Base-by-base conservation (phyloP, 2,113 vertebrate species). In the Glareola pratincola region DNA sequence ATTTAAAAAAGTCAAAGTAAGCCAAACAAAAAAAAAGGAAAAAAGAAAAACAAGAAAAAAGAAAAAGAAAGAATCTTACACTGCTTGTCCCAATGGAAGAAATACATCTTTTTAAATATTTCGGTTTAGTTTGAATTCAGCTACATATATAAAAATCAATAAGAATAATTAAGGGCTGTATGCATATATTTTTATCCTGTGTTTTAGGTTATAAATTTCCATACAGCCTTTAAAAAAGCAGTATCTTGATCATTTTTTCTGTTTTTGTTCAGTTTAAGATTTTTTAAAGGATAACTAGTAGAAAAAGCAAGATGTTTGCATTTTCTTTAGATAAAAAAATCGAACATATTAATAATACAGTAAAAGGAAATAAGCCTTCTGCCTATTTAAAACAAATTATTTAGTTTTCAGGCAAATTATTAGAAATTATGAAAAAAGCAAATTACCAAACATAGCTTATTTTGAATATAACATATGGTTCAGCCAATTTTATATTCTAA, bases 201-300 rank as follows among this genome's bases (percentile, higher is more conserved):
- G 10, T 56, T 91, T 77, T 37, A 66, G 11, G 36, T 72, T 78
- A 60, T 18, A 87, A 39, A 63, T 39, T 48, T 63, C 22, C 48
- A 73, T 13, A 22, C 1, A 59, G 14, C 9, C 27, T 54, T 83
- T 30, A 45, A 73, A 78, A 72, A 50, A 19, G 32, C 32, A 56
- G 6, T 5, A 32, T 13, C 39, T 29, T 57, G 15, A 2, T 2
- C 18, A 2, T 0, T 17, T 32, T 20, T 12, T 9, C 23, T 30
- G 18, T 2, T 43, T 69, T 43, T 74, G 5, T 37, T 64, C 1
- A 1, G 17, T 37, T 85, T 37, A 7, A 51, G 23, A 6, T 53
- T 80, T 67, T 36, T 26, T 14, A 13, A 84, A 79, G 47, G 8
- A 16, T 9, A 57, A 78, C 27, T 41, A 48, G n/a, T 32, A 73